These are phyloP conservation scores for Watsonalla binaria DNA, from an alignment of 2,888 invertebrate species.

Conservation along the genomic window DNA sequence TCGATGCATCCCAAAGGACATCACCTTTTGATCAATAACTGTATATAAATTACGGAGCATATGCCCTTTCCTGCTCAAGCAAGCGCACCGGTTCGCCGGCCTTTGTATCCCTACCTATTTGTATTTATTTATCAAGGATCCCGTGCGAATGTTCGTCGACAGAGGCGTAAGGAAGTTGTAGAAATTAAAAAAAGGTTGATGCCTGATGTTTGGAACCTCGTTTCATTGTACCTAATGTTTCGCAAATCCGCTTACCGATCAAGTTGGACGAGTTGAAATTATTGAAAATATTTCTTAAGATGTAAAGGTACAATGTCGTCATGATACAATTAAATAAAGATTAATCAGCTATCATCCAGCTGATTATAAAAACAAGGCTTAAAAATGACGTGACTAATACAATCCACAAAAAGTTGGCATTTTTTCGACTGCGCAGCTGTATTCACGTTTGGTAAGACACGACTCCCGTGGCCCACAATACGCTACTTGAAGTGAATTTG, in stretches of 20 bases:
- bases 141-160: constrained; percentile 28
- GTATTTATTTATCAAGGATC: constrained; percentile 33
- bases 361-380: background rate
- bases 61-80: constrained; percentile 71
- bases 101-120: constrained; percentile 51
- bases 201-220: too few species aligned
- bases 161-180: constrained; percentile 24
- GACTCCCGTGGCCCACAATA: constrained; percentile 36
- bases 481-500: constrained; percentile 63
- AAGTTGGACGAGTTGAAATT: too few species aligned
- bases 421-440: constrained; percentile 37
- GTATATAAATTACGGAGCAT: constrained; percentile 76
- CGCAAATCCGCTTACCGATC: too few species aligned
- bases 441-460: constrained; percentile 25
- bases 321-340: too few species aligned
- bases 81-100: constrained; percentile 55
- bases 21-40: constrained; percentile 78
- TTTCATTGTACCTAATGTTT: too few species aligned
- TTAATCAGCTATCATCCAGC: too few species aligned
- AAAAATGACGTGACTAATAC: background rate
- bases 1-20: constrained; percentile 71
- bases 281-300: too few species aligned
- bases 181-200: constrained; percentile 3
- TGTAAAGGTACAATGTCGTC: too few species aligned
- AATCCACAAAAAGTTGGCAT: constrained; percentile 6